A percentile compares a stretch with the other conserved stretches of the same genome.
Evolutionary conservation across 2,888 invertebrate genomes (phyloP).

Genomic region (Pseudeuparius sepicola): DNA sequence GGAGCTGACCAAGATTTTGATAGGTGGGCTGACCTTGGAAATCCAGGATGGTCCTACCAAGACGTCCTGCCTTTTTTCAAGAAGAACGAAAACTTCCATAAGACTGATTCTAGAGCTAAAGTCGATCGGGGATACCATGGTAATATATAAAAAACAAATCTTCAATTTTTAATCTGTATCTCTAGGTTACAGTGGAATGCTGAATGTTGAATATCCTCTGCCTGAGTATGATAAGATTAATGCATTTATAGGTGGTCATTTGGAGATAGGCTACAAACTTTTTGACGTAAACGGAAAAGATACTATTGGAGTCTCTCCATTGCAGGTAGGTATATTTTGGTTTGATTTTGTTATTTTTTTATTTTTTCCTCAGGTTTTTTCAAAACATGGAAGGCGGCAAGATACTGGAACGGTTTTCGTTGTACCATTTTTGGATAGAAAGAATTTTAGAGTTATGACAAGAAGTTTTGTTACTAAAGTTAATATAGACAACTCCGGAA

Average conservation of each 20-base stretch:
- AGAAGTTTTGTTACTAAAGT: conserved; percentile 51
- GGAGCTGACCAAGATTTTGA: conserved; percentile 41
- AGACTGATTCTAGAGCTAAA: conserved; percentile 6
- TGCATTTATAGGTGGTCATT: too few relatives aligned
- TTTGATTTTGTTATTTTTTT: too few relatives aligned
- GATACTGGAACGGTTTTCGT: conserved; percentile 69
- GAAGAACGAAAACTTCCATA: conserved; percentile 12
- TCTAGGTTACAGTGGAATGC: conserved; percentile 16
- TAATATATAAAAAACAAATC: too few relatives aligned
- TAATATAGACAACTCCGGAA: conserved; percentile 48
- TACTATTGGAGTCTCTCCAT: conserved; percentile 52
- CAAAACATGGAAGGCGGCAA: conserved; percentile 59
- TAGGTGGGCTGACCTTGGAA: conserved; percentile 38
- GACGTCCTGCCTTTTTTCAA: conserved; percentile 45
- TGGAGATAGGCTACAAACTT: conserved; percentile 55
- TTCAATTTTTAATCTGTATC: too few relatives aligned
- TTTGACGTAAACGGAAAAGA: conserved; percentile 58
- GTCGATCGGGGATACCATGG: conserved; percentile 12
- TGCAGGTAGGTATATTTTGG: too few relatives aligned
- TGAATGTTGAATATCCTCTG: conserved; percentile 21
- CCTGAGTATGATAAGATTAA: too few relatives aligned
- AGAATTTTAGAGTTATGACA: conserved; percentile 60
- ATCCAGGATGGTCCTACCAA: conserved; percentile 43
- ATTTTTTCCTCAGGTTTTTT: too few relatives aligned
- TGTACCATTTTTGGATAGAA: conserved; percentile 50